Conservation (phyloP, 2,888 invertebrate genomes). For the Drosophila putrida region DNA sequence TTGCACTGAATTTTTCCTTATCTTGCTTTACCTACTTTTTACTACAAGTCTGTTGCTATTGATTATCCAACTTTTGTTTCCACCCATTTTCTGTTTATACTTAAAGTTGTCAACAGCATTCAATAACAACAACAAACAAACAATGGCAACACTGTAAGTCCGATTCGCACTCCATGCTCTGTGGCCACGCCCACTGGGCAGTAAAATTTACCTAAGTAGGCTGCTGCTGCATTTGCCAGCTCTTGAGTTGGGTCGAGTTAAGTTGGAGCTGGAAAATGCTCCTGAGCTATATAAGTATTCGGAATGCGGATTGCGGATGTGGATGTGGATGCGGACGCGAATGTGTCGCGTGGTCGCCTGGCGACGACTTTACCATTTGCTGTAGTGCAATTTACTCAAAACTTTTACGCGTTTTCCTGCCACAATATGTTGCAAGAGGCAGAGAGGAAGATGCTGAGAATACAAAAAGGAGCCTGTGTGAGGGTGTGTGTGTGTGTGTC, state of each 20-base stretch:
- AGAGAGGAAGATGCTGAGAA: conserved; percentile 1
- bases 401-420: conserved; percentile 60
- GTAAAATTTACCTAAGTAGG: conserved; percentile 55
- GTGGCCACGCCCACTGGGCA: conserved; percentile 48
- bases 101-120: conserved; percentile 15
- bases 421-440: conserved; percentile 42
- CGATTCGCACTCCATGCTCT: conserved; percentile 19
- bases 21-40: not conserved
- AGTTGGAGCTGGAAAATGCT: conserved; percentile 17
- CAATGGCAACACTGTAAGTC: conserved; percentile 22
- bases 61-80: conserved; percentile 5
- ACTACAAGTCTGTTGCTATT: not conserved
- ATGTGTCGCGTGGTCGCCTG: conserved; percentile 51
- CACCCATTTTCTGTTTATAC: not conserved
- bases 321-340: conserved; percentile 16
- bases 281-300: conserved; percentile 13
- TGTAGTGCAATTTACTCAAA: conserved; percentile 59
- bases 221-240: conserved; percentile 43
- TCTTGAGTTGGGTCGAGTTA: conserved; percentile 20
- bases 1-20: too few relatives aligned
- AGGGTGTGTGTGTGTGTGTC: conserved; percentile 9
- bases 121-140: conserved; percentile 8
- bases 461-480: conserved; percentile 14
- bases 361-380: conserved; percentile 53
- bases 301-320: conserved; percentile 25